Percentiles rank a stretch among this genome's conserved stretches.
Conservation (phyloP, 2,888 invertebrate genomes). For the Chrysina gloriosa region DNA sequence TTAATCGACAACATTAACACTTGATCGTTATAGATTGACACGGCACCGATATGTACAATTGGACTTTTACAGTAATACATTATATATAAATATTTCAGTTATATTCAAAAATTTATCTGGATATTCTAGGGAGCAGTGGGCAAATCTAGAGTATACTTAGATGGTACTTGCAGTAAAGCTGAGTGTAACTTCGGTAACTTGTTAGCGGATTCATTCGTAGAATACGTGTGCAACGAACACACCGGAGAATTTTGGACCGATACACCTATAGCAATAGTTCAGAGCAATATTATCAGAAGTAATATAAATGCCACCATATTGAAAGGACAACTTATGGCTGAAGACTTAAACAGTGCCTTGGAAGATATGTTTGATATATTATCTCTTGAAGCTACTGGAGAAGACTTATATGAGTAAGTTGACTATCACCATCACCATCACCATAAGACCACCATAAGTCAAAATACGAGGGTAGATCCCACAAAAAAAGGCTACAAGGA, state of each 20-base stretch:
- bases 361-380: slow-evolving; percentile 78
- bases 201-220: slow-evolving; percentile 21
- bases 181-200: slow-evolving; percentile 41
- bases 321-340: slow-evolving; percentile 69
- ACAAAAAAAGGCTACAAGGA: too few relatives aligned
- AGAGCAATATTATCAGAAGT: slow-evolving; percentile 10
- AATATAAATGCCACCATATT: slow-evolving; percentile 24
- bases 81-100: too few relatives aligned
- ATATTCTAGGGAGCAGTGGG: slow-evolving; percentile 59
- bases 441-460: too few relatives aligned
- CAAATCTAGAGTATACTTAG: slow-evolving; percentile 24
- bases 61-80: too few relatives aligned
- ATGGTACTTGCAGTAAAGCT: slow-evolving; percentile 18
- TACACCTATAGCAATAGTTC: slow-evolving; percentile 33
- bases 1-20: too few relatives aligned
- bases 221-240: slow-evolving; percentile 16
- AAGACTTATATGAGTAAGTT: slow-evolving; percentile 66
- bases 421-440: too few relatives aligned
- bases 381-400: slow-evolving; percentile 74
- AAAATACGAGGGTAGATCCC: too few relatives aligned
- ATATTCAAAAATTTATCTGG: not conserved
- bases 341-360: slow-evolving; percentile 58
- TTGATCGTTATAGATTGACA: too few relatives aligned
- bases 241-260: slow-evolving; percentile 37
- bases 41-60: too few relatives aligned